These are phyloP conservation scores for Apamea monoglypha DNA, from an alignment of 2,888 invertebrate species.

Conservation along the genomic window DNA sequence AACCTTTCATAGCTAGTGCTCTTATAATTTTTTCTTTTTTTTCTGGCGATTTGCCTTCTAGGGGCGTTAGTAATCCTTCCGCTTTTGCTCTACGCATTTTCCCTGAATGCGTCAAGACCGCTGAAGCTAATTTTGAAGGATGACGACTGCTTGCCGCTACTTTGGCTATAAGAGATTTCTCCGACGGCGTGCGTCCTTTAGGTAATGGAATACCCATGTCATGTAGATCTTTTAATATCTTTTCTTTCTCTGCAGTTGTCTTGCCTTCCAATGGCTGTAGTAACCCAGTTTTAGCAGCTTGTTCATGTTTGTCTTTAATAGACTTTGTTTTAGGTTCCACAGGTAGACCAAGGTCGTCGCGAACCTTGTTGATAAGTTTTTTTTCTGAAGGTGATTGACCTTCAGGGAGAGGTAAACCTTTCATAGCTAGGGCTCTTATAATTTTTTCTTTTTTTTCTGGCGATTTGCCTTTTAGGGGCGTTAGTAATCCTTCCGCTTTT, in stretches of 20 bases:
- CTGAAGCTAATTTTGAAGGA: not conserved
- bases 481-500: constrained; percentile 16
- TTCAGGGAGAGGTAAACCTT: constrained; percentile 68
- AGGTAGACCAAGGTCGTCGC: constrained; percentile 60
- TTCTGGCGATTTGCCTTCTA: constrained; percentile 32
- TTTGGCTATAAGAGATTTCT: constrained; percentile 60
- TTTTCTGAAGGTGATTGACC: constrained; percentile 66
- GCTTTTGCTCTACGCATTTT: constrained; percentile 23
- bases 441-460: constrained; percentile 62
- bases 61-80: constrained; percentile 20
- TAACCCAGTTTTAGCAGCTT: constrained; percentile 62
- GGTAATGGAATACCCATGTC: constrained; percentile 60
- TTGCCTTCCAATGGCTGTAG: constrained; percentile 66
- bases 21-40: not conserved
- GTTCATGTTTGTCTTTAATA: constrained; percentile 60
- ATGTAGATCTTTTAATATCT: constrained; percentile 21
- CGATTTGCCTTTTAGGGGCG: constrained; percentile 24
- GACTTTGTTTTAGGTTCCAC: constrained; percentile 41
- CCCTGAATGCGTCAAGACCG: not conserved
- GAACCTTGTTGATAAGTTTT: constrained; percentile 41
- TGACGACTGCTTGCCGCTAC: constrained; percentile 1
- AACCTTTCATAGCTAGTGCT: too few species aligned
- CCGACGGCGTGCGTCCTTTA: constrained; percentile 69
- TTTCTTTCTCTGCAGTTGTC: constrained; percentile 69
- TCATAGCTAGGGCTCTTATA: constrained; percentile 57